Evolutionary conservation across 1,140 invertebrate genomes (phyloP).

Genomic region (Liolophura sinensis): DNA sequence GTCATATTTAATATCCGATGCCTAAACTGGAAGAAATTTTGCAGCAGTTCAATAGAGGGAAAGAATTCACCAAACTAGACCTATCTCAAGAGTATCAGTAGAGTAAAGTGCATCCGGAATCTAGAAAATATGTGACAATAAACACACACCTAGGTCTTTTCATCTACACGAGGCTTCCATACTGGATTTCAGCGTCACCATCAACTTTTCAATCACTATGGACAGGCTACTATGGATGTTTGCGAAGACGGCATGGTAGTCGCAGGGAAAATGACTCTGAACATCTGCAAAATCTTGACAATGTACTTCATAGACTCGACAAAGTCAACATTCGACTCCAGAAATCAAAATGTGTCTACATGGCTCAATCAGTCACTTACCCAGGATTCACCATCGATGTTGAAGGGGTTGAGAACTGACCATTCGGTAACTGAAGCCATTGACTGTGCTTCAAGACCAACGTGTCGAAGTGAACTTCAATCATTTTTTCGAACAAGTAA

Average conservation of each 20-base stretch:
- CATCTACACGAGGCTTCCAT: conserved; percentile 56
- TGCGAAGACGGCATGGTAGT: conserved; percentile 3
- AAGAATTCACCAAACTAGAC: conserved; percentile 43
- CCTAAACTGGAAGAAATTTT: conserved; percentile 21
- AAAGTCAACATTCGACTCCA: too few species aligned
- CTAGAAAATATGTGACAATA: conserved; percentile 20
- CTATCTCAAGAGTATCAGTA: conserved; percentile 34
- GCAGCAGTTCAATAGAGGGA: conserved; percentile 2
- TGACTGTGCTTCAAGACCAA: too few species aligned
- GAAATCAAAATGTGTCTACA: too few species aligned
- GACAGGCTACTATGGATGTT: neutral
- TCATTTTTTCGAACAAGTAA: too few species aligned
- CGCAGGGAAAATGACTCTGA: neutral
- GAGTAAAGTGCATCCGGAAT: conserved; percentile 11
- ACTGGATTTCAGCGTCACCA: conserved; percentile 47
- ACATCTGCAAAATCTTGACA: conserved; percentile 1
- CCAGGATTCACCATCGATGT: too few species aligned
- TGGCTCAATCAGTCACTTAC: too few species aligned
- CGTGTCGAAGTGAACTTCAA: too few species aligned
- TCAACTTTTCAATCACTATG: conserved; percentile 4
- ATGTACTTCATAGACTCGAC: conserved; percentile 1
- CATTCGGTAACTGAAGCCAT: too few species aligned
- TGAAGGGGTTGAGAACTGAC: too few species aligned
- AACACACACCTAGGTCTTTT: conserved; percentile 58
- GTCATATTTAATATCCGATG: conserved; percentile 24